Evolutionary conservation across 2,888 invertebrate species (phyloP), one percentile per base, ranked within the genome.

Genomic region (Dasypolia templi): DNA sequence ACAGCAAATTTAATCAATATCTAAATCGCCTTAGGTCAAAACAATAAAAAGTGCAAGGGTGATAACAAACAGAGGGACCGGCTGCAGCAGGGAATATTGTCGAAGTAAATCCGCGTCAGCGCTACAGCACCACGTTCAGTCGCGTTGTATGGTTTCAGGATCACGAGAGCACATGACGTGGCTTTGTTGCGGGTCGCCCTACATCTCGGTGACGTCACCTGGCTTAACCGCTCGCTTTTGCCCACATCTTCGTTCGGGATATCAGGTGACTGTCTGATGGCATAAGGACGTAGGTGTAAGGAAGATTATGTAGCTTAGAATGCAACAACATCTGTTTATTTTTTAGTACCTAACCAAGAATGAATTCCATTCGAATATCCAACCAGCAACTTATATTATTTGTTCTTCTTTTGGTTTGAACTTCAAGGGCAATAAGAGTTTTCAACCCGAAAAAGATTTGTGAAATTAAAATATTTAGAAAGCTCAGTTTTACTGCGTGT

Each of bases 141-240:
- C 79, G 75, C 78, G 66, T 82, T 72, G 65, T 82, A 72, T 62
- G 78, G 73, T 94, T 95, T 92, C 92, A 96, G 96, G 86, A 85
- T 87, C 78, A 90, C 93, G 65, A 89, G 92, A 79, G 93, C 93
- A 42, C 96, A 96, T 84, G 96, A 96, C 86, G 92, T 96, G 82
- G 95, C 96, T 29, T 63, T 96, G 73, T 83, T 96, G 62, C 91
- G 91, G 79, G 86, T 95, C 83, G 86, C 86, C 69, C 89, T 91
- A 59, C 84, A 89, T 75, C 84, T 91, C 64, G 77, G 87, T 85
- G 90, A 93, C 81, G 85, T 89, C 78, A 88, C 86, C 29, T 92
- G 92, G 92, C 87, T 93, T 64, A 89, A 89, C 49, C 84, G 83
- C 69, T 79, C 85, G 55, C 75, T 93, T 64, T 86, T 96, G 84